Base-by-base conservation (phyloP, 2,888 invertebrate species). In the Rhingia campestris region DNA sequence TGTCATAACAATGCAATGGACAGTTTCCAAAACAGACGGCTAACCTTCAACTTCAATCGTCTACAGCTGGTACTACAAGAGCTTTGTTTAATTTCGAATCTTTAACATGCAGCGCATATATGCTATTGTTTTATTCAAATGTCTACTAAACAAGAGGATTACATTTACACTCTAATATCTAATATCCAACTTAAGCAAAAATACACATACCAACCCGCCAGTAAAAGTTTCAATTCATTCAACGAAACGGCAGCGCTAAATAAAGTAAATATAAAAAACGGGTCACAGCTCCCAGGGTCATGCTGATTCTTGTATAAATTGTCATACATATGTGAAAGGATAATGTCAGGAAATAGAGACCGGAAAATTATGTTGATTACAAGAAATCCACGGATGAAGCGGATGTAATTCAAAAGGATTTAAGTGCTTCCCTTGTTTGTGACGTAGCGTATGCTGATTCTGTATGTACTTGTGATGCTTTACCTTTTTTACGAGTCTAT, bases 321-420 rank as follows among this genome's bases (percentile, higher is more conserved):
- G 54, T 47, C 39, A 56, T 39, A 54, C 58, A 12, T 51, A 22
- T 49, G 39, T 41, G 35, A 3, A 51, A 74, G 64, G 64, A 58
- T 64, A 58, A 58, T 33, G n/a, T 35, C 41, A 54, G 64, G 47
- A 74, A 66, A 64, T 74, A 41, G 32, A 58, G 74, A 64, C 64
- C 56, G 74, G 58, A 66, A 66, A 66, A 74, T 74, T 64, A 74
- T 74, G 64, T 58, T 66, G 74, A 74, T 74, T 74, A 74, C 74
- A 58, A 49, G 58, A 47, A 66, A 58, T 74, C 56, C 56, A 74
- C 74, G 66, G 30, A 64, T 73, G 54, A 35, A 73, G 54, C 73
- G 73, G 73, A 66, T 64, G 66, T 74, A 74, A 58, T 66, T 74
- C 74, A 74, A 74, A 64, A 58, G 66, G 74, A 64, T 66, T 74